Evolutionary conservation across 2,113 vertebrate species (phyloP).

Genomic region (Pogonocichla stellata): DNA sequence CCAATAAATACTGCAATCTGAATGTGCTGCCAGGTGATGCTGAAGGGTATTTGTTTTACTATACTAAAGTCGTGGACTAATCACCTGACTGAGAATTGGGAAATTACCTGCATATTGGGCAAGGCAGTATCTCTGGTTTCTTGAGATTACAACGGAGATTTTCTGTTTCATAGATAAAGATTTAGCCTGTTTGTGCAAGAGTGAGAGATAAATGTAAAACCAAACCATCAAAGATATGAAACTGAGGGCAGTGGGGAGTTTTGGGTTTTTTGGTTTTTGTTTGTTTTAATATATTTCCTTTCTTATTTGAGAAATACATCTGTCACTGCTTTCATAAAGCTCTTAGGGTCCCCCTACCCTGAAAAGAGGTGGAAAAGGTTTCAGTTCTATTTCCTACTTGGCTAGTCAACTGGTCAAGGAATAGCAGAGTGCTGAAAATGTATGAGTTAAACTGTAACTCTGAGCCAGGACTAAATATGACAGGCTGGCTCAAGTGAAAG

Average conservation of each 20-base stretch:
- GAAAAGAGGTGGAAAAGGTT: not conserved
- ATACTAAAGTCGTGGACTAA: not conserved
- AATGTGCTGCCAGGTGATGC: not conserved
- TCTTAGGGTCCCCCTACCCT: rapidly evolving
- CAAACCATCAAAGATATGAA: not conserved
- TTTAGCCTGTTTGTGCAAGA: not conserved
- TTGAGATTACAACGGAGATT: not conserved
- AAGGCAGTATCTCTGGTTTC: not conserved
- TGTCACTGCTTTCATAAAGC: not conserved
- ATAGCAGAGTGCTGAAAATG: not conserved
- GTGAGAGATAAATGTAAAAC: not conserved
- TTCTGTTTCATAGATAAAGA: not conserved
- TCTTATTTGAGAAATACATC: not conserved
- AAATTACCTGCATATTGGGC: not conserved
- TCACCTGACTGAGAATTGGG: not conserved
- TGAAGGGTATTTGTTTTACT: not conserved
- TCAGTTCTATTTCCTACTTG: not conserved
- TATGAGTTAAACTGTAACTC: not conserved
- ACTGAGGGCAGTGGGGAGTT: too few relatives aligned
- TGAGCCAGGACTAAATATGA: not conserved
- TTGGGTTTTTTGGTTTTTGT: not conserved
- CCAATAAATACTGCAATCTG: not conserved
- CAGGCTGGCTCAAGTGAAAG: not conserved
- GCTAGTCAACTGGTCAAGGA: not conserved
- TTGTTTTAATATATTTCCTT: rapidly evolving